Evolutionary conservation across 1,140 invertebrate species (phyloP).

Genomic region (Ganaspis sp.): DNA sequence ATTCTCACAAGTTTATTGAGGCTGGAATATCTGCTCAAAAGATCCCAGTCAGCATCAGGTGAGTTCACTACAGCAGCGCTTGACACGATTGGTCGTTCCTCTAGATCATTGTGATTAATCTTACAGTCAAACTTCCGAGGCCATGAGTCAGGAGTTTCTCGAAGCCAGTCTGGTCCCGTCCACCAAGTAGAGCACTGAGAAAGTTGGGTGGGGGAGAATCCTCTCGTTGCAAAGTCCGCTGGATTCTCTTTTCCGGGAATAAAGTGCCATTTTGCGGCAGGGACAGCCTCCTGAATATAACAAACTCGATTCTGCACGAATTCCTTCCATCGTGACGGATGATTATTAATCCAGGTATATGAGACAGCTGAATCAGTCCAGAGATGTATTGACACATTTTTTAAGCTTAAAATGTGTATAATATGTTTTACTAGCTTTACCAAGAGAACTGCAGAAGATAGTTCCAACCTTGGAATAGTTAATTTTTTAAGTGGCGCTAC

Average conservation of each 20-base stretch:
- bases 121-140: too few species aligned
- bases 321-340: conserved; percentile 48
- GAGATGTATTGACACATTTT: background rate
- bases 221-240: conserved; percentile 5
- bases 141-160: too few species aligned
- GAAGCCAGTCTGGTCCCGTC: too few species aligned
- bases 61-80: too few species aligned
- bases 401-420: background rate
- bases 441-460: conserved; percentile 19
- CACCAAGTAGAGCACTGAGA: background rate
- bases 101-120: too few species aligned
- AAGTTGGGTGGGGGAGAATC: conserved; percentile 48
- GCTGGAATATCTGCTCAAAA: too few species aligned
- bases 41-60: too few species aligned
- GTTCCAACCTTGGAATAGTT: too few species aligned
- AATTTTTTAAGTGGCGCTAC: too few species aligned
- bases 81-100: too few species aligned
- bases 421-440: conserved; percentile 40
- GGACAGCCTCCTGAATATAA: conserved; percentile 49
- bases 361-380: conserved; percentile 44
- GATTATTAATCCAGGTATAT: too few species aligned
- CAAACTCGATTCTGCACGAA: conserved; percentile 61
- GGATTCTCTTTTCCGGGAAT: conserved; percentile 2
- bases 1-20: too few species aligned
- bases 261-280: conserved; percentile 40